A percentile compares a stretch with the other conserved stretches of the same genome.
These are phyloP conservation scores for Diphyllodes magnificus DNA, from an alignment of 2,113 vertebrate genomes.

Conservation along the genomic window DNA sequence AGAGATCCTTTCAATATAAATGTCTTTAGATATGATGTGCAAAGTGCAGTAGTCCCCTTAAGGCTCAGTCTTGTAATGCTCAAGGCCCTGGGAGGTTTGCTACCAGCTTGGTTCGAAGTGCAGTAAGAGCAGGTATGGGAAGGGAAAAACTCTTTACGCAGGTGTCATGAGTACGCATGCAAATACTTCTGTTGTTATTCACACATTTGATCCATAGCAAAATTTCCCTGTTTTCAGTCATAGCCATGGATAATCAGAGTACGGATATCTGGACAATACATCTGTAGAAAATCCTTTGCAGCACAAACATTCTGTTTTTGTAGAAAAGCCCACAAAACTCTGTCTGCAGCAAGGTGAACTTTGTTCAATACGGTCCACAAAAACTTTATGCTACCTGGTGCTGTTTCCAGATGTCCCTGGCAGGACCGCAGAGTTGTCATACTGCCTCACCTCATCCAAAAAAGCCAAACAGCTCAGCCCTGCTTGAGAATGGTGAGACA, in stretches of 20 bases:
- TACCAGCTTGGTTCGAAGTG: neutral
- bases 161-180: neutral
- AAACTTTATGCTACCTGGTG: neutral
- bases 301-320: neutral
- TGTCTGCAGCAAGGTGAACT: neutral
- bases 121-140: neutral
- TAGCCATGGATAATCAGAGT: neutral
- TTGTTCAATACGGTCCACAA: neutral
- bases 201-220: neutral
- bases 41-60: neutral
- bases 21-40: neutral
- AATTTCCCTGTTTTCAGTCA: neutral
- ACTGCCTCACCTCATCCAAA: neutral
- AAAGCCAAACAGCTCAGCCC: neutral
- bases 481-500: accelerated
- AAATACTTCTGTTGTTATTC: neutral
- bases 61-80: neutral
- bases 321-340: accelerated
- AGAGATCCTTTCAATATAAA: neutral
- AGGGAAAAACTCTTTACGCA: neutral
- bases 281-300: neutral
- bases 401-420: neutral
- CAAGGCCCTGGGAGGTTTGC: neutral
- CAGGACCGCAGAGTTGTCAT: neutral
- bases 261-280: neutral